Percentiles rank a stretch among this genome's conserved stretches.
Evolutionary conservation across 2,113 vertebrate genomes (phyloP).

Genomic region (Scatophagus argus): DNA sequence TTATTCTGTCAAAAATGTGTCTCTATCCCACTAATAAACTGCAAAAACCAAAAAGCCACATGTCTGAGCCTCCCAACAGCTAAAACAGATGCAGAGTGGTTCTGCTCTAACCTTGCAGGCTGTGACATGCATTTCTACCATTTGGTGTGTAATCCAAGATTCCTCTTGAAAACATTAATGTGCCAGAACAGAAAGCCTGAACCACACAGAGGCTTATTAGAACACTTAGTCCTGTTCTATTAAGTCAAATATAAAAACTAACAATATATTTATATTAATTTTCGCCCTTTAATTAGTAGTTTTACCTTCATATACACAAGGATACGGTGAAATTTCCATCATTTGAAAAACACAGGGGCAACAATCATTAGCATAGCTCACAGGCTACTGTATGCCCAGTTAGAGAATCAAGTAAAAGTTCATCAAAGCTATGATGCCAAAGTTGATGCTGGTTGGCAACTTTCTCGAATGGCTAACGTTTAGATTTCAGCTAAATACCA

Average conservation of each 20-base stretch:
- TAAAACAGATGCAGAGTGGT: slow-evolving; percentile 1
- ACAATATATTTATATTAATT: neutral
- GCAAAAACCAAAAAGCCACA: slow-evolving; percentile 22
- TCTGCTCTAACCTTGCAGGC: slow-evolving; percentile 40
- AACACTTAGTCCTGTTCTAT: neutral
- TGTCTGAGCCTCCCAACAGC: neutral
- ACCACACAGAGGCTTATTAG: neutral
- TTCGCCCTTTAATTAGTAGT: neutral
- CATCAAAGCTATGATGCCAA: neutral
- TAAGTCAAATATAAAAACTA: neutral
- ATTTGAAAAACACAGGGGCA: neutral
- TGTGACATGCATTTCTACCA: slow-evolving; percentile 32
- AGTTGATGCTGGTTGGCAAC: neutral
- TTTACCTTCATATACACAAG: neutral
- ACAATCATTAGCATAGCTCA: neutral
- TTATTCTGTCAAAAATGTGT: slow-evolving; percentile 15
- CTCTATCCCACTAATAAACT: slow-evolving; percentile 13
- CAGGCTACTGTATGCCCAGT: neutral
- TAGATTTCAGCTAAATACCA: neutral
- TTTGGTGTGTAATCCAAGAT: slow-evolving; percentile 36
- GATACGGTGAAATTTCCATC: neutral
- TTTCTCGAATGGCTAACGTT: neutral
- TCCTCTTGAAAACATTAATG: slow-evolving; percentile 36
- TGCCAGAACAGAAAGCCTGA: neutral
- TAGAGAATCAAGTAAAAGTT: neutral